phyloP scores from a whole-genome alignment of 2,797 vertebrate species.

The Denticeps clupeoides region DNA sequence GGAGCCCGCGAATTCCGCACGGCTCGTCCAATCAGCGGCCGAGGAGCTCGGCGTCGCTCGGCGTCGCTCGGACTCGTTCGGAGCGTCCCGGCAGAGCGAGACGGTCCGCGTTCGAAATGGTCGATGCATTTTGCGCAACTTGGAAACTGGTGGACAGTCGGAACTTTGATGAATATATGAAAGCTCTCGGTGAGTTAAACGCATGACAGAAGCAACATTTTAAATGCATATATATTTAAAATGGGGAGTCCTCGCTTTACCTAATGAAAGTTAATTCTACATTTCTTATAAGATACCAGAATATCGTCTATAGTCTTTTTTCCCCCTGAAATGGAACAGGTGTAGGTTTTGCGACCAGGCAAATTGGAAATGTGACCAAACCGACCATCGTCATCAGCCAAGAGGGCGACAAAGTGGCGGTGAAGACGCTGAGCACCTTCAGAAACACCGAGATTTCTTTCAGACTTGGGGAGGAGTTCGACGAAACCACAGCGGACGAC shows the following conservation, averaged over 20 bases:
- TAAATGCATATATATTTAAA: too few species aligned
- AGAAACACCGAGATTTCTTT: conserved; percentile 85
- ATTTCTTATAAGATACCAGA: too few species aligned
- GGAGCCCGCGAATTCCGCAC: not conserved
- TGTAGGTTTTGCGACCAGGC: conserved; percentile 83
- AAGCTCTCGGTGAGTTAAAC: conserved; percentile 70
- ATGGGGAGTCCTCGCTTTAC: too few species aligned
- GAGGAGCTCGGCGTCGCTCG: too few species aligned
- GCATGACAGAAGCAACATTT: not conserved
- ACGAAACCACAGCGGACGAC: conserved; percentile 84
- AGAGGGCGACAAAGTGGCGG: conserved; percentile 77
- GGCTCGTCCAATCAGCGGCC: conserved; percentile 42
- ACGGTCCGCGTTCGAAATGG: too few species aligned
- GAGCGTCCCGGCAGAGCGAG: too few species aligned
- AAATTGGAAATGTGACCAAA: conserved; percentile 91
- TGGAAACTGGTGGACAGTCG: conserved; percentile 90
- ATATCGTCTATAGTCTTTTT: too few species aligned
- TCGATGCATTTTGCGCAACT: conserved; percentile 84
- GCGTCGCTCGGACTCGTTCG: too few species aligned
- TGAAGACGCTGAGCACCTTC: conserved; percentile 86
- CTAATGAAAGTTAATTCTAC: too few species aligned
- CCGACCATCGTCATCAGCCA: conserved; percentile 82
- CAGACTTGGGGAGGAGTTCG: conserved; percentile 90
- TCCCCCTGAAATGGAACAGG: conserved; percentile 66
- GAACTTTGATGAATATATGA: conserved; percentile 97